Evolutionary conservation across 1,140 invertebrate species (phyloP).

Genomic region (Cheumatopsyche charites): DNA sequence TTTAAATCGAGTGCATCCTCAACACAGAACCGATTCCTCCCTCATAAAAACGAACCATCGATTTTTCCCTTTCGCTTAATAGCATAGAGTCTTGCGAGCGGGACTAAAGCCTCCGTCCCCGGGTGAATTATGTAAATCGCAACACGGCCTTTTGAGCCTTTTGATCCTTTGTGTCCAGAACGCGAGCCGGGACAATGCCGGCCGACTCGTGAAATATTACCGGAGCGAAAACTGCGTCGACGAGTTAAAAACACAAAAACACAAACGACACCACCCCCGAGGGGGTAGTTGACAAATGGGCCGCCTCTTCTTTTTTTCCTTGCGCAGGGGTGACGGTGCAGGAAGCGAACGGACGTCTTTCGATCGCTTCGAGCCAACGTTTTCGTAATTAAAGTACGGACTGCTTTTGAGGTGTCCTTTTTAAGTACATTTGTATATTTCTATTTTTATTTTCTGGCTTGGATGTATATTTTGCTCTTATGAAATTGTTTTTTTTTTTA

Average conservation of each 20-base stretch:
- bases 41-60: no score
- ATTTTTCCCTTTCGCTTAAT: no score
- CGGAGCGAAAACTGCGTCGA: background rate
- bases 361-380: background rate
- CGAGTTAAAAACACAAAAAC: slow-evolving; percentile 7
- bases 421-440: no score
- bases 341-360: background rate
- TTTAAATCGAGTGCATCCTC: no score
- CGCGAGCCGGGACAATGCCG: slow-evolving; percentile 5
- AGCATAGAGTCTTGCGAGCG: no score
- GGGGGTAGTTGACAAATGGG: background rate
- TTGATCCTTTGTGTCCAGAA: slow-evolving; percentile 14
- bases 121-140: slow-evolving; percentile 18
- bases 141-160: slow-evolving; percentile 19
- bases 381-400: no score
- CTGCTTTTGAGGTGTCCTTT: no score
- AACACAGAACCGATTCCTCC: no score
- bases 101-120: background rate
- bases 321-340: background rate
- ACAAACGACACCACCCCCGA: background rate
- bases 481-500: no score
- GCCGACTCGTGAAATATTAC: slow-evolving; percentile 19
- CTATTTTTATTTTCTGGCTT: no score
- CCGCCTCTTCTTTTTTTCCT: no score
- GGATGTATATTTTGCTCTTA: no score